phyloP scores from a whole-genome alignment of 2,888 invertebrate species.

The Synergus japonicus region DNA sequence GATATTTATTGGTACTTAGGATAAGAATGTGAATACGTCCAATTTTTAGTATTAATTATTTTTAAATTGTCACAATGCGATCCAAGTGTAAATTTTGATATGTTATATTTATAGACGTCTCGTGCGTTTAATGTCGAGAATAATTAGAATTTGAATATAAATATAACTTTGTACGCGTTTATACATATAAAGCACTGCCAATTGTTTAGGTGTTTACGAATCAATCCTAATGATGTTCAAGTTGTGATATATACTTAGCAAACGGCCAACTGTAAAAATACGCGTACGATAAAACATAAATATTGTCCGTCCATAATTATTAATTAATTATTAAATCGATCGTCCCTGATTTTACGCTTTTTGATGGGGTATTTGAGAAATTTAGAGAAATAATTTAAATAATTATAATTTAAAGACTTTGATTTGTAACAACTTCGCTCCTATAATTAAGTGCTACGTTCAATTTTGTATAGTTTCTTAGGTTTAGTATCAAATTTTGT shows the following conservation, averaged over 20 bases:
- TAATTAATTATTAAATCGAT: constrained; percentile 7
- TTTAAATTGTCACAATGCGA: constrained; percentile 5
- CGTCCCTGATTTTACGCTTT: background rate
- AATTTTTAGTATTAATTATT: background rate
- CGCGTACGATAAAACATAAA: constrained; percentile 42
- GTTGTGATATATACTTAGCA: constrained; percentile 58
- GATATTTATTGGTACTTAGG: background rate
- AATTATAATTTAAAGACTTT: constrained; percentile 1
- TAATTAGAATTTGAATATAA: background rate
- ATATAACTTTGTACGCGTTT: constrained; percentile 21
- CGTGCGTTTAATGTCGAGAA: background rate
- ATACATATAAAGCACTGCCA: constrained; percentile 43
- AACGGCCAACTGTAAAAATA: constrained; percentile 43
- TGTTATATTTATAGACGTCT: constrained; percentile 2
- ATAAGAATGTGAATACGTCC: background rate
- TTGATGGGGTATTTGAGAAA: background rate
- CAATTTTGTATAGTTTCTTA: constrained; percentile 29
- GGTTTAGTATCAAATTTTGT: constrained; percentile 2
- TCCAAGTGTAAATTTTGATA: constrained; percentile 16
- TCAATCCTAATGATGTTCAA: constrained; percentile 43
- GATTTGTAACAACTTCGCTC: background rate
- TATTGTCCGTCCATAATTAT: constrained; percentile 48
- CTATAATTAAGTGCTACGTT: background rate
- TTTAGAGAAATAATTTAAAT: constrained; percentile 4
- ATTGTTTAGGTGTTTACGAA: constrained; percentile 20